Conservation (phyloP, 2,797 vertebrate genomes). For the Cetoscarus ocellatus region DNA sequence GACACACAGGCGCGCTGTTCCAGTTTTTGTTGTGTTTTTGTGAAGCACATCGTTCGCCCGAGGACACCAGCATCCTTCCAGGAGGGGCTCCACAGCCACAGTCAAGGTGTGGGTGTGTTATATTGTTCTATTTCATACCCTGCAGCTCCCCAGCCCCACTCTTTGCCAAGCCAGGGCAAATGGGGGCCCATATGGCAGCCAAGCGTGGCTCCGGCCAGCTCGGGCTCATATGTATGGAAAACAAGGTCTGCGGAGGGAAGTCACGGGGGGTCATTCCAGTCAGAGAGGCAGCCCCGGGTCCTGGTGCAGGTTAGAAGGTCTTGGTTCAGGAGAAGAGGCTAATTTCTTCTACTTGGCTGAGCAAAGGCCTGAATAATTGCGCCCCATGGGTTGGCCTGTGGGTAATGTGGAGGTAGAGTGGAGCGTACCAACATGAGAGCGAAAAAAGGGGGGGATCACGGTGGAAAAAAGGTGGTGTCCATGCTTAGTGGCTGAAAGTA, state of each 20-base stretch:
- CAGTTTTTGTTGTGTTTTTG: conserved; percentile 27
- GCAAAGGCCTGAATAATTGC: conserved; percentile 83
- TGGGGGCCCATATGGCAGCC: conserved; percentile 55
- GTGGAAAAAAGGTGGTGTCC: conserved; percentile 14
- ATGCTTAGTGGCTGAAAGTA: conserved; percentile 27
- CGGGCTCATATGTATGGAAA: conserved; percentile 76
- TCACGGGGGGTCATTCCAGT: conserved; percentile 68
- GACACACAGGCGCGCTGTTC: conserved; percentile 27
- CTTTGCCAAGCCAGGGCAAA: conserved; percentile 32
- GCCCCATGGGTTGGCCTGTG: conserved; percentile 75
- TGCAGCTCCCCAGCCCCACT: conserved; percentile 39
- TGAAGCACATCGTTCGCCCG: conserved; percentile 22
- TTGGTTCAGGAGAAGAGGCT: conserved; percentile 74
- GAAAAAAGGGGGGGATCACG: conserved; percentile 10
- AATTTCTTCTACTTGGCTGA: conserved; percentile 83
- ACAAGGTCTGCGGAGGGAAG: conserved; percentile 62
- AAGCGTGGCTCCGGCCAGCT: conserved; percentile 57
- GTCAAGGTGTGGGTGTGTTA: conserved; percentile 46
- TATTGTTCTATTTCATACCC: conserved; percentile 44
- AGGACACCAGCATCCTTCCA: conserved; percentile 51
- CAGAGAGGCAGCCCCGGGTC: conserved; percentile 73
- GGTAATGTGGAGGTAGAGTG: conserved; percentile 67
- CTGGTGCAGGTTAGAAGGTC: conserved; percentile 79
- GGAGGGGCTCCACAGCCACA: conserved; percentile 5
- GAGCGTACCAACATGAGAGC: conserved; percentile 54